phyloP scores from a whole-genome alignment of 2,113 vertebrate species.

The Eudyptes chrysolophus region DNA sequence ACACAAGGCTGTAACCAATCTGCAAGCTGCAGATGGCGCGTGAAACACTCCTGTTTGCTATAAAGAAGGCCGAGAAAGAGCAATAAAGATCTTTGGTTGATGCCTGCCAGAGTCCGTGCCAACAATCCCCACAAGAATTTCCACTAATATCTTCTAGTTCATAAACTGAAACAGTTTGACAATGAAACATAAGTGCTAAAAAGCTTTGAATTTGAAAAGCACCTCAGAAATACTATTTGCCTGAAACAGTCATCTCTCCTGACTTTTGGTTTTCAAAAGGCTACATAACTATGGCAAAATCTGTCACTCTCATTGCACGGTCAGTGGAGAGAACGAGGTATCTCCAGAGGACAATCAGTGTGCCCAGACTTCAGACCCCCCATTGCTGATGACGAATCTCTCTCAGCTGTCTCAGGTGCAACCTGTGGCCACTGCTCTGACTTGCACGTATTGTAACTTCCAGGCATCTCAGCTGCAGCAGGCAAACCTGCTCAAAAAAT shows the following conservation, averaged over 20 bases:
- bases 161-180: neutral
- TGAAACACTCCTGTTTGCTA: no score
- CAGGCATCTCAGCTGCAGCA: neutral
- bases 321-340: neutral
- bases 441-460: neutral
- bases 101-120: no score
- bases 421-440: neutral
- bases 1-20: no score
- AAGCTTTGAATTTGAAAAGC: neutral
- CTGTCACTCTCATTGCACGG: neutral
- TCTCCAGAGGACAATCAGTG: neutral
- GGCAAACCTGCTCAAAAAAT: neutral
- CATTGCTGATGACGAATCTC: fast-evolving
- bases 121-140: neutral
- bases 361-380: neutral
- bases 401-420: neutral
- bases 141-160: neutral
- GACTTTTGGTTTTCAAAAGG: neutral
- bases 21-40: no score
- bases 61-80: no score
- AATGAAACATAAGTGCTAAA: neutral
- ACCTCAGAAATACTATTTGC: neutral
- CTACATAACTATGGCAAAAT: neutral
- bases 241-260: neutral
- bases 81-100: no score